These are phyloP conservation scores for Drosophila rufa DNA, from an alignment of 1,140 invertebrate species.

Conservation along the genomic window DNA sequence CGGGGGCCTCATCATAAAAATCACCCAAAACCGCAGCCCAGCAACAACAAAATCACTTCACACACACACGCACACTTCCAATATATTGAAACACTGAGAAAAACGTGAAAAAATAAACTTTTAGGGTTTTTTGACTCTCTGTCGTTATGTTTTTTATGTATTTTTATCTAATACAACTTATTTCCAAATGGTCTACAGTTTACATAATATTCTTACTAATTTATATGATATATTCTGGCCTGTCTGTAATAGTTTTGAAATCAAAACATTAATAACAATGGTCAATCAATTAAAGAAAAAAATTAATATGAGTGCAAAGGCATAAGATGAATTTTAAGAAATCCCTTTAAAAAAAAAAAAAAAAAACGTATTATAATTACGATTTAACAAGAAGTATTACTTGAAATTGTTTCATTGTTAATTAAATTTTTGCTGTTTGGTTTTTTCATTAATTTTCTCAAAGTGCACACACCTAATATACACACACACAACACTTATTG, in stretches of 20 bases:
- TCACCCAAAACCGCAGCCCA: constrained; percentile 72
- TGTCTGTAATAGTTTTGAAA: too few species aligned
- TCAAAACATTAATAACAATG: too few species aligned
- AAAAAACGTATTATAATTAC: too few species aligned
- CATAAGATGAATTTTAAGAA: too few species aligned
- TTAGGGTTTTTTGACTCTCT: background rate
- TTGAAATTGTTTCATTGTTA: background rate
- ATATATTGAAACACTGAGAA: background rate
- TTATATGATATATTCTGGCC: too few species aligned
- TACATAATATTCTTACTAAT: background rate
- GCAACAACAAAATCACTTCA: constrained; percentile 25
- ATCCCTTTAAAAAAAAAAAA: too few species aligned
- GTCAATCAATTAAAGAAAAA: too few species aligned
- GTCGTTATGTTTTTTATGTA: background rate
- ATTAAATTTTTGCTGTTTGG: background rate
- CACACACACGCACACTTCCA: constrained; percentile 2
- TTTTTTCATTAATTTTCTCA: background rate
- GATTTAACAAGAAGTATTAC: too few species aligned
- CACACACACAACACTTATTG: constrained; percentile 41
- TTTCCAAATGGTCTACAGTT: too few species aligned
- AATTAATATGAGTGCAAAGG: too few species aligned
- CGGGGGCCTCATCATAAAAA: constrained; percentile 77
- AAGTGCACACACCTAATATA: constrained; percentile 28
- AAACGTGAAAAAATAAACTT: background rate
- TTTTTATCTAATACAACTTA: background rate